phyloP scores from a whole-genome alignment of 2,797 vertebrate genomes.

The Rallus crepitans region DNA sequence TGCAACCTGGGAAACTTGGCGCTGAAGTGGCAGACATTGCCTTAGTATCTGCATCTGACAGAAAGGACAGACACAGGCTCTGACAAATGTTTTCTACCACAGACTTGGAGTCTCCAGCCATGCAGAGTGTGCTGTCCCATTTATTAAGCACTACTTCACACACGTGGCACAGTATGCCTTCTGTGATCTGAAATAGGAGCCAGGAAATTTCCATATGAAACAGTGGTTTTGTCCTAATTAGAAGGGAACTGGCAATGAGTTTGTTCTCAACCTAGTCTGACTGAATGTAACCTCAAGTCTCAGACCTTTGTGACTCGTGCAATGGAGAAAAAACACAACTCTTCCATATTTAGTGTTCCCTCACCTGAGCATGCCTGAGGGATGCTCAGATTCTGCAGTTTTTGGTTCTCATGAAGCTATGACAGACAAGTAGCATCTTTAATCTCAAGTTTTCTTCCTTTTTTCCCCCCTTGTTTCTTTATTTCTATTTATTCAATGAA shows the following conservation, averaged over 20 bases:
- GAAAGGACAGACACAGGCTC: not conserved
- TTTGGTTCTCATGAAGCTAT: not conserved
- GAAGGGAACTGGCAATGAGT: not conserved
- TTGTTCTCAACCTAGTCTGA: not conserved
- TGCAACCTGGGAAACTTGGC: not conserved
- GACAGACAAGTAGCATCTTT: not conserved
- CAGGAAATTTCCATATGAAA: not conserved
- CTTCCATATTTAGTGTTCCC: not conserved
- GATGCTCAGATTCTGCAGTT: not conserved
- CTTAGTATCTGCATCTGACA: not conserved
- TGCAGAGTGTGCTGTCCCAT: not conserved
- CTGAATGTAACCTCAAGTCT: not conserved
- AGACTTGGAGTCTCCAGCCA: not conserved
- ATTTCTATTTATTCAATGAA: not conserved
- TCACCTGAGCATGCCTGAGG: not conserved
- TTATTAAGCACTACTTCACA: not conserved
- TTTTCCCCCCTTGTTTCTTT: accelerated
- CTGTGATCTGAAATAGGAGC: not conserved
- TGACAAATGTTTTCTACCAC: not conserved
- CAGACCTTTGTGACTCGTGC: not conserved
- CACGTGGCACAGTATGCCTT: not conserved
- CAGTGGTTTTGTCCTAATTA: not conserved
- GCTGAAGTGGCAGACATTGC: not conserved
- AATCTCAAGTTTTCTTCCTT: accelerated
- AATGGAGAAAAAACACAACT: not conserved